phyloP scores from a whole-genome alignment of 2,888 invertebrate genomes.

The Erebia aethiops region DNA sequence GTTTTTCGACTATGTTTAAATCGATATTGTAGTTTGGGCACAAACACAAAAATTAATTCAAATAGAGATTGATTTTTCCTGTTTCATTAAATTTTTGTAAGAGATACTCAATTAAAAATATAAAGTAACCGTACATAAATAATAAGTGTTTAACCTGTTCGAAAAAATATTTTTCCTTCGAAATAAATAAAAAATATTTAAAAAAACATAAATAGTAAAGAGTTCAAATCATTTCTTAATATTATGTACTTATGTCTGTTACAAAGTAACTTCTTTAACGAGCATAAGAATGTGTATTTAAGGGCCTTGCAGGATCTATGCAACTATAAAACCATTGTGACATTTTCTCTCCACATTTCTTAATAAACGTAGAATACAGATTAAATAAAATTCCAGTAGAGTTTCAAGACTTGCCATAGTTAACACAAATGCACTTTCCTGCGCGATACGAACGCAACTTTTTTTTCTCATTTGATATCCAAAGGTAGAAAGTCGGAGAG shows the following conservation, averaged over 20 bases:
- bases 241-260: neutral
- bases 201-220: no score
- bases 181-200: no score
- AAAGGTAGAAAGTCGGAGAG: slow-evolving; percentile 28
- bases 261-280: neutral
- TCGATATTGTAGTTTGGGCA: no score
- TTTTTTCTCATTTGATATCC: slow-evolving; percentile 10
- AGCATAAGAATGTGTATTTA: neutral
- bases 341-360: neutral
- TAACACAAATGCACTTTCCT: slow-evolving; percentile 17
- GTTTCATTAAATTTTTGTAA: no score
- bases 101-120: no score
- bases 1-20: no score
- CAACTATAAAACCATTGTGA: neutral
- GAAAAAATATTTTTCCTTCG: no score
- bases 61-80: no score
- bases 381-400: neutral
- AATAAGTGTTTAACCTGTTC: no score
- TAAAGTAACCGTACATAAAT: no score
- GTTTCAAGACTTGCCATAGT: neutral
- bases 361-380: neutral
- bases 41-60: no score
- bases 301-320: neutral
- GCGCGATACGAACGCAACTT: slow-evolving; percentile 6
- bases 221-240: no score